These are phyloP conservation scores for Medauroidea extradentata DNA, from an alignment of 1,140 invertebrate genomes.

Conservation along the genomic window DNA sequence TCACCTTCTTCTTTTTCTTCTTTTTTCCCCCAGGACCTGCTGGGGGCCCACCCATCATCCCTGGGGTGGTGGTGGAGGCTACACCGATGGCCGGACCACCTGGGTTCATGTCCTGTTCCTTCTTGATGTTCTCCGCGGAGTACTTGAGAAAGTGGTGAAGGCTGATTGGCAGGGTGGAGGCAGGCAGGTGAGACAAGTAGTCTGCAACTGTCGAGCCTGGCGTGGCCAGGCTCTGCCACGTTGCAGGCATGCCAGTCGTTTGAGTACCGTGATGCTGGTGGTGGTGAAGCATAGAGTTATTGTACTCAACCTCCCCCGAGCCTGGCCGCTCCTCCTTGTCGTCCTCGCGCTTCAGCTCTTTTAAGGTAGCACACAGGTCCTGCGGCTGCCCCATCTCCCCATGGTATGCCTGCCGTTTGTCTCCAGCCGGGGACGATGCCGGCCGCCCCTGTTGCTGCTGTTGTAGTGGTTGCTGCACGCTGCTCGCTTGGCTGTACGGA, in stretches of 20 bases:
- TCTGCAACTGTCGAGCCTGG: constrained; percentile 73
- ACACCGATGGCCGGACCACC: constrained; percentile 42
- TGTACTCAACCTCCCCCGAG: constrained; percentile 40
- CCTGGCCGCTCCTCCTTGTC: constrained; percentile 36
- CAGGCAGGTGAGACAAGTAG: constrained; percentile 69
- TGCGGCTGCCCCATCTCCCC: constrained; percentile 16
- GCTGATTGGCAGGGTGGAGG: constrained; percentile 68
- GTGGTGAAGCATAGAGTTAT: constrained; percentile 46
- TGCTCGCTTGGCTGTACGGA: constrained; percentile 19
- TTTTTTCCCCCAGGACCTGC: constrained; percentile 54
- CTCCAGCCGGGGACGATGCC: constrained; percentile 11
- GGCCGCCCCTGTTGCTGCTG: constrained; percentile 18
- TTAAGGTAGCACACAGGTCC: constrained; percentile 24
- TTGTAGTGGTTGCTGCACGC: constrained; percentile 48
- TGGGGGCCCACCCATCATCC: constrained; percentile 21
- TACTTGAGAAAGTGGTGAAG: constrained; percentile 81
- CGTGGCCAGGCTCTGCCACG: constrained; percentile 70
- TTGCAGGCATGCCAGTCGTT: constrained; percentile 47
- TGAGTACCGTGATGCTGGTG: constrained; percentile 44
- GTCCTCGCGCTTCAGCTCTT: constrained; percentile 43
- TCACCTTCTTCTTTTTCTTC: constrained; percentile 77
- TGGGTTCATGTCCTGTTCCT: constrained; percentile 46
- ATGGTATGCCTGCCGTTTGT: constrained; percentile 9
- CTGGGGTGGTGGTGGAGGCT: constrained; percentile 43
- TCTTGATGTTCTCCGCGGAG: constrained; percentile 70